Percentiles rank a stretch among this genome's conserved stretches.
These are phyloP conservation scores for Watsonalla binaria DNA, from an alignment of 2,888 invertebrate species.

Conservation along the genomic window DNA sequence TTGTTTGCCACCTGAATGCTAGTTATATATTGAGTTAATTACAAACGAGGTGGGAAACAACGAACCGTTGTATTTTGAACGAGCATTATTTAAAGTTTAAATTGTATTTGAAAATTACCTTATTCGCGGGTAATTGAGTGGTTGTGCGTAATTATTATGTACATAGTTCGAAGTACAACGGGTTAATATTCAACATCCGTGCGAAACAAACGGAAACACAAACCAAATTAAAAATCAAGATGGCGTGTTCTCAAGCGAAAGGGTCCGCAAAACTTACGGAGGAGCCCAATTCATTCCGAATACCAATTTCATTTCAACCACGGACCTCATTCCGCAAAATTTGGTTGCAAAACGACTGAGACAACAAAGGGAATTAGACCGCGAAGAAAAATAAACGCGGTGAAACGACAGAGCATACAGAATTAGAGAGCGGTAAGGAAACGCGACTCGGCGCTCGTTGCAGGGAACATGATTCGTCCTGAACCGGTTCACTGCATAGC, in stretches of 20 bases:
- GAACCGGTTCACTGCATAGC: background rate
- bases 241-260: conserved; percentile 34
- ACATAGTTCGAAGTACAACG: conserved; percentile 18
- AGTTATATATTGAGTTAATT: too few species aligned
- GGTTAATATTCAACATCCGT: conserved; percentile 48
- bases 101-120: background rate
- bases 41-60: too few species aligned
- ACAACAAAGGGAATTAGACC: conserved; percentile 76
- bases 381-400: conserved; percentile 75
- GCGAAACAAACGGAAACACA: conserved; percentile 30
- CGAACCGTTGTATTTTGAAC: too few species aligned
- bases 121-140: background rate
- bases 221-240: conserved; percentile 65
- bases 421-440: conserved; percentile 55
- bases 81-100: too few species aligned
- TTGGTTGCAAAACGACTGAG: conserved; percentile 74
- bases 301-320: conserved; percentile 71
- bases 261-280: conserved; percentile 48
- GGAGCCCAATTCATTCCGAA: conserved; percentile 66
- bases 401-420: conserved; percentile 70
- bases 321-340: conserved; percentile 71
- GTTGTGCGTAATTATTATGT: conserved; percentile 25
- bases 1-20: too few species aligned
- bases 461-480: conserved; percentile 1
- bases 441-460: conserved; percentile 24